Conservation (phyloP, 2,113 vertebrate species). For the Sardina pilchardus region DNA sequence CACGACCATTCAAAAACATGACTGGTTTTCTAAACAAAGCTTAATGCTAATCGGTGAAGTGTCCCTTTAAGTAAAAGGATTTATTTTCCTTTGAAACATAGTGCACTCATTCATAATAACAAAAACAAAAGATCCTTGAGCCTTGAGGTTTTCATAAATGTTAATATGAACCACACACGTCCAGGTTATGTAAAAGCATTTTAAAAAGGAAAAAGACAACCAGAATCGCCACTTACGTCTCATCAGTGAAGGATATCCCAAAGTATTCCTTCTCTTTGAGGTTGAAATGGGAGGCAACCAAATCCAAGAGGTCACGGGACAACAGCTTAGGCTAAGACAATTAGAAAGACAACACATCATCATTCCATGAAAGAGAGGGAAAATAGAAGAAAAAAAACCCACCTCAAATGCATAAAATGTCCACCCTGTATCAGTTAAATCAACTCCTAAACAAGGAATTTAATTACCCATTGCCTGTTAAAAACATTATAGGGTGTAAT, state of each 20-base stretch:
- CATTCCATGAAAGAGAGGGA: constrained; percentile 22
- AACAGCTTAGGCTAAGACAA: constrained; percentile 88
- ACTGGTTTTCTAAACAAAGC: no score
- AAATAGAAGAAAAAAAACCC: neutral
- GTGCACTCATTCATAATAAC: neutral
- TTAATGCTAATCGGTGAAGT: no score
- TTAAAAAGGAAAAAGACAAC: constrained; percentile 43
- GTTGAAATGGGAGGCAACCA: constrained; percentile 96
- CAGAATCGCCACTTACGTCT: constrained; percentile 81
- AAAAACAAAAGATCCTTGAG: neutral
- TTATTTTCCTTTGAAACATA: neutral
- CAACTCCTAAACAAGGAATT: neutral
- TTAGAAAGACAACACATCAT: neutral
- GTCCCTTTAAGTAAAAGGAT: neutral
- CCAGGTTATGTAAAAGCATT: neutral
- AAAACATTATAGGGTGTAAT: neutral
- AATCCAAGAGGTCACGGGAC: constrained; percentile 89
- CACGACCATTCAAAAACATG: no score
- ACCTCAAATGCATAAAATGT: neutral
- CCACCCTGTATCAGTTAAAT: neutral
- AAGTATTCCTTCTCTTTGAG: constrained; percentile 99
- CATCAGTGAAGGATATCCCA: constrained; percentile 90
- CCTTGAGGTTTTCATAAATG: neutral
- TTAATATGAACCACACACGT: neutral
- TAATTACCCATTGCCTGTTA: neutral